These are phyloP conservation scores for Conops quadrifasciatus DNA, from an alignment of 2,888 invertebrate species.

Conservation along the genomic window DNA sequence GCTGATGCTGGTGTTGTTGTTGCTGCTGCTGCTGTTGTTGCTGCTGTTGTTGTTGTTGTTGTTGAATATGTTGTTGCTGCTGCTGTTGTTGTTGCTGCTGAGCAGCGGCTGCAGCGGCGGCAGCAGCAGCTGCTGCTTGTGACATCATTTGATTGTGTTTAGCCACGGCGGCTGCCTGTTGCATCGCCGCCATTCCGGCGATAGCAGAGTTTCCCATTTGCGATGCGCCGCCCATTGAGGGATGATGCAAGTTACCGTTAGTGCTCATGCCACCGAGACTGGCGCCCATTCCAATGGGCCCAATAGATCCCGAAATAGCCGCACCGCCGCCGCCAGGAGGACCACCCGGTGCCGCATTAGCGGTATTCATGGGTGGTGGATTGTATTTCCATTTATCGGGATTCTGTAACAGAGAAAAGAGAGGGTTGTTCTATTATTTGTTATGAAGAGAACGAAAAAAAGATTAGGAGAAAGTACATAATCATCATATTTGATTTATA, in stretches of 20 bases:
- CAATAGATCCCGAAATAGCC: slow-evolving; percentile 61
- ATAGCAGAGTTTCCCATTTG: slow-evolving; percentile 55
- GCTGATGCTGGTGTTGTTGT: slow-evolving; percentile 67
- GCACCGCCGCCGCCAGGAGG: slow-evolving; percentile 63
- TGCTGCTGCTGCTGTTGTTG: slow-evolving; percentile 63
- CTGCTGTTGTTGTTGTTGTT: slow-evolving; percentile 68
- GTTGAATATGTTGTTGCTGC: slow-evolving; percentile 67
- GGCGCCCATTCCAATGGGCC: slow-evolving; percentile 65
- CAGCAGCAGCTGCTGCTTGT: slow-evolving; percentile 59
- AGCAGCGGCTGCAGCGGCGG: slow-evolving; percentile 53
- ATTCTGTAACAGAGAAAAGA: slow-evolving; percentile 69
- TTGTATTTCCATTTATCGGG: slow-evolving; percentile 89
- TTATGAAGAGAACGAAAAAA: no score
- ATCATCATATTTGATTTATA: no score
- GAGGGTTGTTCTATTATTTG: no score
- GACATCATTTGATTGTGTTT: slow-evolving; percentile 63
- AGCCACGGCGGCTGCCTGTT: slow-evolving; percentile 59
- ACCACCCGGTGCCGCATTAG: slow-evolving; percentile 65
- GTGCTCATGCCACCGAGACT: slow-evolving; percentile 62
- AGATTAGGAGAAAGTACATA: no score
- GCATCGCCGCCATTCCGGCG: slow-evolving; percentile 62
- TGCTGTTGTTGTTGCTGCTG: slow-evolving; percentile 65
- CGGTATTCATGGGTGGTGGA: slow-evolving; percentile 67
- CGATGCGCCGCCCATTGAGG: slow-evolving; percentile 50
- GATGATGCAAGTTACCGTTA: slow-evolving; percentile 61